Conservation (phyloP, 2,113 vertebrate species). For the Pampusana beccarii region DNA sequence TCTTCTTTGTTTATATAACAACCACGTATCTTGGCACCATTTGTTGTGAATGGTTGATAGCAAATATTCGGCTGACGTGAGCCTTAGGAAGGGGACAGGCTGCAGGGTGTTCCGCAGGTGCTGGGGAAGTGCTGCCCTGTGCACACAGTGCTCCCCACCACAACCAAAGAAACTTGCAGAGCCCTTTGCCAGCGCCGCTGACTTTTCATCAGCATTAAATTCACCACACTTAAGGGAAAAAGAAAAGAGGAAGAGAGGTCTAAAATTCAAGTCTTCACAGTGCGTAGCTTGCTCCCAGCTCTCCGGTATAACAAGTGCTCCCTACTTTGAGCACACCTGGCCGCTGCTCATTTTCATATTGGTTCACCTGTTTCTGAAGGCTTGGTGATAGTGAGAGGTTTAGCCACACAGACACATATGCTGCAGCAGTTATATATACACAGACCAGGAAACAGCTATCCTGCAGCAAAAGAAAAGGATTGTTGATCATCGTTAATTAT, state of each 20-base stretch:
- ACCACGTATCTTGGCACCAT: background rate
- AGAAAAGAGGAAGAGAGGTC: background rate
- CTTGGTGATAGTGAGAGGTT: rapidly evolving
- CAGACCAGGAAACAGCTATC: background rate
- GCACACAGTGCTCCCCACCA: background rate
- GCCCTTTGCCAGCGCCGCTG: background rate
- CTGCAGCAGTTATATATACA: background rate
- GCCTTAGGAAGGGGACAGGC: background rate
- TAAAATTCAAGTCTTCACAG: background rate
- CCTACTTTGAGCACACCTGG: background rate
- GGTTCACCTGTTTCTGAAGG: background rate
- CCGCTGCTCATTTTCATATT: background rate
- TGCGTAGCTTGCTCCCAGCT: background rate
- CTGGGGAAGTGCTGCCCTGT: rapidly evolving
- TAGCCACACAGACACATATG: background rate
- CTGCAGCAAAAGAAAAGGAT: background rate
- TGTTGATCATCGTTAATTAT: conserved; percentile 12
- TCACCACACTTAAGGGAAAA: background rate
- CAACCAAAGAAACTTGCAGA: background rate
- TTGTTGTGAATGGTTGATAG: background rate
- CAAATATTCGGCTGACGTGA: background rate
- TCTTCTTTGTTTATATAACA: conserved; percentile 22
- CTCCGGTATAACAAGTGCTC: rapidly evolving
- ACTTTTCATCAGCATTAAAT: background rate
- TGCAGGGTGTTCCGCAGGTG: background rate